Evolutionary conservation across 2,888 invertebrate species (phyloP).

Genomic region (Oxycera nigricornis): DNA sequence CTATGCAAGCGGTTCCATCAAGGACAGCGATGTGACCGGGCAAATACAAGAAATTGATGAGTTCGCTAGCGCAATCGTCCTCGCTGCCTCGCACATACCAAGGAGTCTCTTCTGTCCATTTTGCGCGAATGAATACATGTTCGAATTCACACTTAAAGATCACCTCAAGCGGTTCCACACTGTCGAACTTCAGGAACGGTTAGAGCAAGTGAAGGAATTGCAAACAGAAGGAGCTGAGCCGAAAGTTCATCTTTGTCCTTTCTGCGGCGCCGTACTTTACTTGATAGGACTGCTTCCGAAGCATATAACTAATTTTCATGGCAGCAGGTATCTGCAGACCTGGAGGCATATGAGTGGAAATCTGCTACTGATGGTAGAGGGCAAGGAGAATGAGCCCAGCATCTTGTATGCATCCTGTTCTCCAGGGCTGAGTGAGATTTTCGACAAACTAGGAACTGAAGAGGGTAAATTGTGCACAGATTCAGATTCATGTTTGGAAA

Average conservation of each 20-base stretch:
- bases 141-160: conserved; percentile 49
- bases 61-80: conserved; percentile 2
- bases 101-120: conserved; percentile 48
- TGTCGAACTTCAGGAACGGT: conserved; percentile 37
- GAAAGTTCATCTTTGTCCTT: conserved; percentile 42
- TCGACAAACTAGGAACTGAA: conserved; percentile 44
- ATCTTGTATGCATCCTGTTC: conserved; percentile 45
- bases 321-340: conserved; percentile 42
- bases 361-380: neutral
- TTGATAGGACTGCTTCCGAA: conserved; percentile 45
- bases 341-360: conserved; percentile 44
- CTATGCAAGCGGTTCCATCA: no score
- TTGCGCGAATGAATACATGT: conserved; percentile 49
- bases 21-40: neutral
- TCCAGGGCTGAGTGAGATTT: conserved; percentile 48
- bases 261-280: conserved; percentile 47
- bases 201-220: conserved; percentile 6
- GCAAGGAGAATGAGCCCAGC: conserved; percentile 43
- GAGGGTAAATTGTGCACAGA: neutral
- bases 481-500: neutral
- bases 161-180: conserved; percentile 47
- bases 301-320: conserved; percentile 47
- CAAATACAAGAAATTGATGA: neutral
- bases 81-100: conserved; percentile 42
- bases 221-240: neutral